Evolutionary conservation across 2,888 invertebrate species (phyloP).

Genomic region (Erynnis tages): DNA sequence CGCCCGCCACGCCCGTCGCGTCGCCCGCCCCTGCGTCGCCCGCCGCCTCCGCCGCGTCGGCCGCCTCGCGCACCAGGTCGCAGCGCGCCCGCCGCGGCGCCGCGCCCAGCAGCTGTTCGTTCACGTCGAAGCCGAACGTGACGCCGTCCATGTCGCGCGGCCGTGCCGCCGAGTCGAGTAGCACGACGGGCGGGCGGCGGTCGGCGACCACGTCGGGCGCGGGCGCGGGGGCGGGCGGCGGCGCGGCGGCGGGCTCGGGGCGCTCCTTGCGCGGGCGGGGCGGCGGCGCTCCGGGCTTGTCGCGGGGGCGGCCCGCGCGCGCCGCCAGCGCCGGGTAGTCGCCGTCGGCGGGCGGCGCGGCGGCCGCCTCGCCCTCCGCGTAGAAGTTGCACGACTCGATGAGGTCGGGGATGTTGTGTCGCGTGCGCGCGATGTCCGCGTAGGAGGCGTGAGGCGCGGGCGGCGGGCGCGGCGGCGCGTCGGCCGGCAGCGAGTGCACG

Average conservation of each 20-base stretch:
- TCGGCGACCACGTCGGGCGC: slow-evolving; percentile 41
- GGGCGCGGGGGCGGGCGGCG: slow-evolving; percentile 69
- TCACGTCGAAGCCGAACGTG: slow-evolving; percentile 91
- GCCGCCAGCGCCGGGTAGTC: slow-evolving; percentile 45
- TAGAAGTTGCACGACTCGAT: slow-evolving; percentile 79
- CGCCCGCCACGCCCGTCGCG: slow-evolving; percentile 37
- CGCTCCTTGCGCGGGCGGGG: slow-evolving; percentile 35
- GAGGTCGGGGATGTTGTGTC: slow-evolving; percentile 75
- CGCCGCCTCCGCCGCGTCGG: slow-evolving; percentile 36
- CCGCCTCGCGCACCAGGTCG: slow-evolving; percentile 38
- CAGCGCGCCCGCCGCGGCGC: slow-evolving; percentile 40
- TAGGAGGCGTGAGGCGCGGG: slow-evolving; percentile 84
- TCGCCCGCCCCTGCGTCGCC: slow-evolving; percentile 36
- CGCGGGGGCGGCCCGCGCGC: slow-evolving; percentile 39
- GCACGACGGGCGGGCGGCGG: slow-evolving; percentile 86
- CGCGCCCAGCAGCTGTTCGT: slow-evolving; percentile 84
- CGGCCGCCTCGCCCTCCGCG: slow-evolving; percentile 51
- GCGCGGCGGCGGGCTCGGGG: slow-evolving; percentile 62
- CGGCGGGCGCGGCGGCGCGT: slow-evolving; percentile 87
- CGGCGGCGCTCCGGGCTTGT: slow-evolving; percentile 39
- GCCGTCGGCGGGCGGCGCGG: slow-evolving; percentile 34
- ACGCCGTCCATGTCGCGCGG: slow-evolving; percentile 84
- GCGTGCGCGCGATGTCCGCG: slow-evolving; percentile 88
- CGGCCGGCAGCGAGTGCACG: slow-evolving; percentile 91
- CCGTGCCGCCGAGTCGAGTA: slow-evolving; percentile 83